phyloP scores from a whole-genome alignment of 2,888 invertebrate species.

The Acanthococcus lagerstroemiae region DNA sequence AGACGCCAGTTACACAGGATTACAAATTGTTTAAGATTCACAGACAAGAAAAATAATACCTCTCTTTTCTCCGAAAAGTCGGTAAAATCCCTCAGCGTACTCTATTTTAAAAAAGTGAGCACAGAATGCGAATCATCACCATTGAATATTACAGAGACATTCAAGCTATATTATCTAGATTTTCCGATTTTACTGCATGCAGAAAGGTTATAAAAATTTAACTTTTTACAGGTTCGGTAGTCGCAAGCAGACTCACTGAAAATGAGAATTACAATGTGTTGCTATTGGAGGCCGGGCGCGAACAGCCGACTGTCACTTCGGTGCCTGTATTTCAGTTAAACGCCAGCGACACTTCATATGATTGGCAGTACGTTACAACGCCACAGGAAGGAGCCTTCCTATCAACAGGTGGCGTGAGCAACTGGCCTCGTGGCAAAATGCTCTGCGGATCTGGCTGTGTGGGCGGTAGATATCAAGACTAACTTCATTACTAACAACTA shows the following conservation, averaged over 20 bases:
- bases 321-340: conserved; percentile 43
- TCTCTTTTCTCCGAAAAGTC: no score
- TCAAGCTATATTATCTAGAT: neutral
- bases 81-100: no score
- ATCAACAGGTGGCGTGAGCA: conserved; percentile 41
- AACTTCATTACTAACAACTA: no score
- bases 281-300: conserved; percentile 44
- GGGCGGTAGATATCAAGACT: conserved; percentile 6
- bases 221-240: conserved; percentile 46
- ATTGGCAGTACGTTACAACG: conserved; percentile 47
- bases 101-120: neutral
- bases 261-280: conserved; percentile 42
- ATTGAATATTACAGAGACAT: neutral
- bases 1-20: no score
- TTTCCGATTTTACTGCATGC: no score
- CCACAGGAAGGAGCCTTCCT: conserved; percentile 41
- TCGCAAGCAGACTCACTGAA: conserved; percentile 46
- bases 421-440: conserved; percentile 46
- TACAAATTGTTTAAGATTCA: no score
- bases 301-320: conserved; percentile 43
- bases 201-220: no score
- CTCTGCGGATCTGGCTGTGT: conserved; percentile 38
- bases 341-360: conserved; percentile 42
- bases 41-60: no score
- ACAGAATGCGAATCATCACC: no score